Conservation (phyloP, 2,888 invertebrate genomes). For the Pseudanteris insignis region DNA sequence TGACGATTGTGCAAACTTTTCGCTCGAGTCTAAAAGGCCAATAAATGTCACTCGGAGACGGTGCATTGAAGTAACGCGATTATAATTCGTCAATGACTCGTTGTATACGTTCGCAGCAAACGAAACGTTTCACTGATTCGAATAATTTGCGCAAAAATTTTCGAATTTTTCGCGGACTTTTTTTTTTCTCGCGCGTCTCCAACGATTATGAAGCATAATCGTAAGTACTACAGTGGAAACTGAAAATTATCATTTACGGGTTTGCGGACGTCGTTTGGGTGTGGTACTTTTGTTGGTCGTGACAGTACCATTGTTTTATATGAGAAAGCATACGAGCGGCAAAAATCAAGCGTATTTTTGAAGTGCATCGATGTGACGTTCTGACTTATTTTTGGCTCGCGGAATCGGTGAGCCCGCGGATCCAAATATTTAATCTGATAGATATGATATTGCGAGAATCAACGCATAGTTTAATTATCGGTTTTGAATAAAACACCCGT, state of each 20-base stretch:
- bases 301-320: constrained; percentile 28
- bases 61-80: too few relatives aligned
- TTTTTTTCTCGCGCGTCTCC: not conserved
- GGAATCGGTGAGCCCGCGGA: too few relatives aligned
- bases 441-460: constrained; percentile 17
- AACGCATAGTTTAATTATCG: constrained; percentile 35
- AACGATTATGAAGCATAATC: constrained; percentile 8
- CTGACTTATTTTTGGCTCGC: too few relatives aligned
- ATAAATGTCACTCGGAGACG: too few relatives aligned
- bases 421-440: constrained; percentile 32
- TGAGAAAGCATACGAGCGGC: constrained; percentile 5
- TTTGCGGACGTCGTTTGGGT: constrained; percentile 12
- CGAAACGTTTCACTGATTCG: too few relatives aligned
- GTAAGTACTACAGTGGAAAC: constrained; percentile 7
- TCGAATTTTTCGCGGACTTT: too few relatives aligned
- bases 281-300: constrained; percentile 27
- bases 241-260: constrained; percentile 22
- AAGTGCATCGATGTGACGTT: too few relatives aligned
- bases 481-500: constrained; percentile 32
- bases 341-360: constrained; percentile 24
- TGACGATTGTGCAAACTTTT: not conserved
- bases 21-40: not conserved
- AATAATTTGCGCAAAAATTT: too few relatives aligned
- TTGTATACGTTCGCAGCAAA: too few relatives aligned
- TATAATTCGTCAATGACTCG: too few relatives aligned